Base-by-base conservation (phyloP, 2,113 vertebrate genomes). In the Hipposideros armiger region DNA sequence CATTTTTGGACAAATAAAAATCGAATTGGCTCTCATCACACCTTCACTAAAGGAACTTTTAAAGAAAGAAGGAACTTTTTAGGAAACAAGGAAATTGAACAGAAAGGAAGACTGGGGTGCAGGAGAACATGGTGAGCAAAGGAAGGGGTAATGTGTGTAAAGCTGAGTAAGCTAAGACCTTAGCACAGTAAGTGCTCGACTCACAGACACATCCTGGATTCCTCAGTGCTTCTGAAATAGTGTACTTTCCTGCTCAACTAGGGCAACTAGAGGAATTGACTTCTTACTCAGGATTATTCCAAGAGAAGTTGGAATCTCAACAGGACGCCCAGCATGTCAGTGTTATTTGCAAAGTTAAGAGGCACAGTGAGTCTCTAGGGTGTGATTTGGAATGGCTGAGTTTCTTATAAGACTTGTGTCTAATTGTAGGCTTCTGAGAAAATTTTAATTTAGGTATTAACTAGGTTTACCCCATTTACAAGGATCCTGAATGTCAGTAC, bases 391-490 rank as follows among this genome's bases (percentile, higher is more conserved):
- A 76, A 47, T 62, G 67, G 30, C 42, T 67, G 10, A 50, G 4
- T 62, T 81, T 95, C 80, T 82, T 66, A 6, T 58, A 80, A 60
- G 50, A 72, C 66, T 74, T 45, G 7, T 24, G 4, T 86, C 28
- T 45, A 36, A 20, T 69, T 30, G 20, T 30, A 54, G 78, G 42
- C 52, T 88, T 26, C 72, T 60, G 56, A 72, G 54, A 45, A 95
- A 32, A 82, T 66, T 92, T 84, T 89, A 85, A 7, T 6, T 92
- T 81, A 30, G 42, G 26, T 45, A 85, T 78, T 88, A 67, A 81
- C 22, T 52, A 4, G 54, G 26, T 36, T 30, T 96, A 40, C 40
- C 52, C 22, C 11, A 30, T 78, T 72, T 67, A 66, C 72, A 3
- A 60, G 60, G 74, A 73, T 62, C 58, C 17, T 90, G 14, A 54